Evolutionary conservation across 2,113 vertebrate species (phyloP).

Genomic region (Eira barbara): DNA sequence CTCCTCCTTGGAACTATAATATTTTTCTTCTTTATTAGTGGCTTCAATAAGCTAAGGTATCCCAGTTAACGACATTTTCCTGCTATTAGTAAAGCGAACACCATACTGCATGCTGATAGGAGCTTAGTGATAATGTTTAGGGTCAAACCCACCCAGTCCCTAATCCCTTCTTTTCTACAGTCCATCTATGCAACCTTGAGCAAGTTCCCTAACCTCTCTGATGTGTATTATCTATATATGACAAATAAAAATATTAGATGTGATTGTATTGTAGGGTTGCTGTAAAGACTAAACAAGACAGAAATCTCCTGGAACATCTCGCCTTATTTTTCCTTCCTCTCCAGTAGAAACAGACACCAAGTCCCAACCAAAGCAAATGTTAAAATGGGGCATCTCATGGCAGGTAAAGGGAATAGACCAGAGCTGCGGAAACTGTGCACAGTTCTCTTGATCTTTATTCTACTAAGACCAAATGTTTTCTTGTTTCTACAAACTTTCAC

Average conservation of each 20-base stretch:
- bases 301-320: slow-evolving; percentile 11
- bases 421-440: background rate
- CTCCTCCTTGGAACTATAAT: background rate
- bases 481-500: slow-evolving; percentile 27
- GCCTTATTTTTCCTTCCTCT: background rate
- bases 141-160: background rate
- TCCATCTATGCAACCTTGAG: background rate
- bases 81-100: background rate
- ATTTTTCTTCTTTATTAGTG: background rate
- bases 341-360: background rate
- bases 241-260: background rate
- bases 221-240: background rate
- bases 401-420: slow-evolving; percentile 22
- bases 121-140: background rate
- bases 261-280: background rate
- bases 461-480: slow-evolving; percentile 27
- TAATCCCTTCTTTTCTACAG: background rate
- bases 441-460: slow-evolving; percentile 45
- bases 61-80: background rate
- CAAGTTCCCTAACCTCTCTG: background rate
- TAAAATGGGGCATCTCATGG: background rate
- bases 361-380: background rate
- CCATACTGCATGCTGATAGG: background rate
- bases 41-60: background rate
- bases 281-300: slow-evolving; percentile 21